Conservation (phyloP, 2,113 vertebrate species). For the Piprites chloris region DNA sequence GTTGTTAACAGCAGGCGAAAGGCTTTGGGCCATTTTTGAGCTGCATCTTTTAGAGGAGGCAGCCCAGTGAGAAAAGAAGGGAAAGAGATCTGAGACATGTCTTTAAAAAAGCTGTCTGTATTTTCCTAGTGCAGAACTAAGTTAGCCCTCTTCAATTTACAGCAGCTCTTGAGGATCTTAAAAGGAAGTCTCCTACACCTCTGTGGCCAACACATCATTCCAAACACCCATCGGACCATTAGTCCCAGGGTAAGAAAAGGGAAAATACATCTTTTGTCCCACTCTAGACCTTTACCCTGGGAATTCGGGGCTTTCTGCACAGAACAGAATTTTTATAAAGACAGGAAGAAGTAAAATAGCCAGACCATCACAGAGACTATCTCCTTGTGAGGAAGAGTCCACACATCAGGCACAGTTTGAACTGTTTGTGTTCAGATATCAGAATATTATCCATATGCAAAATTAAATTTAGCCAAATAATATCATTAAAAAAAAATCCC, state of each 20-base stretch:
- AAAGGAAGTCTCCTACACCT: neutral
- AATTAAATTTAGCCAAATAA: neutral
- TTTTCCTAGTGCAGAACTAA: neutral
- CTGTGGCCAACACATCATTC: neutral
- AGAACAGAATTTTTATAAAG: neutral
- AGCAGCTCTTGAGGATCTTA: neutral
- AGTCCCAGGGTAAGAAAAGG: neutral
- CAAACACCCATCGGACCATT: neutral
- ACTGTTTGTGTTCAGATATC: neutral
- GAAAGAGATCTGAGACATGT: neutral
- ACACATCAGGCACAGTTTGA: neutral
- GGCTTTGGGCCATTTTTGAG: neutral
- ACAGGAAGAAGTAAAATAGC: neutral
- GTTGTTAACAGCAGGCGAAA: neutral
- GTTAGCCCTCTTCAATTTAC: neutral
- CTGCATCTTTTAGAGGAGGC: neutral
- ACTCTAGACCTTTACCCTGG: neutral
- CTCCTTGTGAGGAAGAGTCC: neutral
- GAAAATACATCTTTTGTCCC: neutral
- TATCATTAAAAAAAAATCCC: neutral
- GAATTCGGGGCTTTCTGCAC: neutral
- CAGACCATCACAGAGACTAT: neutral
- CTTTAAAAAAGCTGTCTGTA: neutral
- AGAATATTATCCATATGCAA: neutral
- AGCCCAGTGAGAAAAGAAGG: neutral